Evolutionary conservation across 2,888 invertebrate genomes (phyloP), one percentile per base, ranked within the genome.

Genomic region (Rhagium mordax): DNA sequence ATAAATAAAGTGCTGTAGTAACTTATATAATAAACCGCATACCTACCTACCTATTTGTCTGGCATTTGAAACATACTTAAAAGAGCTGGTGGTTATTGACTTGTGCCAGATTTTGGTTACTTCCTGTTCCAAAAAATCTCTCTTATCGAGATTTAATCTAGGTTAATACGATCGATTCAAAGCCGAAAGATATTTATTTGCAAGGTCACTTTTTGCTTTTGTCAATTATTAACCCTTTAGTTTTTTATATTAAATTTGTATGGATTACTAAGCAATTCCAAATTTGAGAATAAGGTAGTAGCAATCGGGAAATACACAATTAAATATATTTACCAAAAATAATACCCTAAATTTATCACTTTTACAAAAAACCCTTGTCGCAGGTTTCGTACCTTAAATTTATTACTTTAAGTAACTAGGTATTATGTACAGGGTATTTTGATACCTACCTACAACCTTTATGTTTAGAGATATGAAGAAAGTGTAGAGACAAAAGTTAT

Each of bases 71-170:
- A 27, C 48, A 64, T 15, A 49, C 49, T 6, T 18, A 49, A 47
- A 60, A 33, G 13, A 24, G 48, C 62, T 48, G 62, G 62, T 48
- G 62, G 62, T 62, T 62, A 48, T 62, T 48, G 62, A 59, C 62
- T 24, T 48, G 62, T 48, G 62, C 62, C 15, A 62, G n/a, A 62
- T 62, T 33, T 62, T 62, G 15, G 62, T 24, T 6, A 62, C 24
- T 62, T 48, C 48, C 48, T 47, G 29, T 62, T 47, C 15, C n/a
- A 48, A 62, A 62, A 62, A 48, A 33, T 41, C 20, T 47, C 48
- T 48, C 10, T 16, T 16, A 13, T 4, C 10, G 2, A 41, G n/a
- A 41, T 41, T 24, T 41, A 41, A 41, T 4, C 41, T 41, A 41
- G 41, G n/a, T 41, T 41, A 13, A 33, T 33, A 13, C 10, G 41